Percentiles rank a stretch among this genome's conserved stretches.
Evolutionary conservation across 1,140 invertebrate species (phyloP).

Genomic region (Eurosta solidaginis): DNA sequence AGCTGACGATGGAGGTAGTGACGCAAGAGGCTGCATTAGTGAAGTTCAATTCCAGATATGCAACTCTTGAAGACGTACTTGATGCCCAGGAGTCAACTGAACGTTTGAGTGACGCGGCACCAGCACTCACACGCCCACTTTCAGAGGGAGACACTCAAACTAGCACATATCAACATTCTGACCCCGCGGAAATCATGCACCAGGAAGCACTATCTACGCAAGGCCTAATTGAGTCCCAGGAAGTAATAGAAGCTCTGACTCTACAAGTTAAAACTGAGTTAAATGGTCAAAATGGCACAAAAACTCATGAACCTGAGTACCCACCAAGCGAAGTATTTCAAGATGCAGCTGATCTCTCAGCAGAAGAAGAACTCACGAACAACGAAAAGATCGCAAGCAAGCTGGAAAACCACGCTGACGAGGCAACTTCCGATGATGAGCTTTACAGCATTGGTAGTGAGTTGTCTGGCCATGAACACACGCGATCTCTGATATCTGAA

Average conservation of each 20-base stretch:
- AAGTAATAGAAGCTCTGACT: too few species aligned
- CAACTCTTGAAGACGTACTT: too few species aligned
- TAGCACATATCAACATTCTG: too few species aligned
- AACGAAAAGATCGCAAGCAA: neutral
- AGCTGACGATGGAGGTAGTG: too few species aligned
- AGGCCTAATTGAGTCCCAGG: too few species aligned
- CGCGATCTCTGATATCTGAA: constrained; percentile 36
- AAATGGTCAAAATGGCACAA: neutral
- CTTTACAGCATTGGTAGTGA: constrained; percentile 41
- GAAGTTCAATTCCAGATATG: too few species aligned
- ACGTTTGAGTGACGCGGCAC: neutral
- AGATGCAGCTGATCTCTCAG: constrained; percentile 47
- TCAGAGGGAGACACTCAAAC: too few species aligned
- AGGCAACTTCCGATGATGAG: constrained; percentile 47
- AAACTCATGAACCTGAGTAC: constrained; percentile 24
- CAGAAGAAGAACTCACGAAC: constrained; percentile 30
- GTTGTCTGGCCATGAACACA: neutral
- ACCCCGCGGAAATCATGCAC: too few species aligned
- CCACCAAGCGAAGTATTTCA: constrained; percentile 46
- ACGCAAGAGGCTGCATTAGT: too few species aligned
- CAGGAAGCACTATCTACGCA: too few species aligned
- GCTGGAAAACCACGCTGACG: constrained; percentile 31
- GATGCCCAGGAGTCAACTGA: too few species aligned
- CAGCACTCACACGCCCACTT: neutral
- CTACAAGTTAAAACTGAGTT: too few species aligned